Percentiles rank a stretch among this genome's conserved stretches.
These are phyloP conservation scores for Rotaria socialis DNA, from an alignment of 2,888 invertebrate species.

Conservation along the genomic window DNA sequence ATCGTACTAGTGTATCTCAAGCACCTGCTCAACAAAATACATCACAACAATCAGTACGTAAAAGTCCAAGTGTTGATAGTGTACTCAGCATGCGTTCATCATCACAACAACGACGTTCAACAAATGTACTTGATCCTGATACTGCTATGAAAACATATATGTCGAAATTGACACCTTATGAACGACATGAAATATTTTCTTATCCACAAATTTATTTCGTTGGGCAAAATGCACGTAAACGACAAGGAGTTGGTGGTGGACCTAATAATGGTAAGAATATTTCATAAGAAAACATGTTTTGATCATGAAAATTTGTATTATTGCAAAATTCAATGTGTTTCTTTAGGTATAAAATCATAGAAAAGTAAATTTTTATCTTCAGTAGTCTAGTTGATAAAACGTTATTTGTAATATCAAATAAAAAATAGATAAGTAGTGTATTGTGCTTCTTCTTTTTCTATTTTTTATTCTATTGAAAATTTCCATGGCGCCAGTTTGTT, in stretches of 20 bases:
- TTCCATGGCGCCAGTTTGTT: too few species aligned
- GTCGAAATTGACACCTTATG: slow-evolving; percentile 83
- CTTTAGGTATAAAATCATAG: too few species aligned
- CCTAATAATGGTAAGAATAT: slow-evolving; percentile 71
- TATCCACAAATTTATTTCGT: slow-evolving; percentile 86
- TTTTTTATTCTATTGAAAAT: too few species aligned
- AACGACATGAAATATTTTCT: slow-evolving; percentile 89
- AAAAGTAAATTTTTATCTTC: neutral
- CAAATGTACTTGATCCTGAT: slow-evolving; percentile 43
- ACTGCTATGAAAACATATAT: slow-evolving; percentile 62
- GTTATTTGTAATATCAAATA: too few species aligned
- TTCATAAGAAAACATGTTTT: neutral
- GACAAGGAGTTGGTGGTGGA: slow-evolving; percentile 71
- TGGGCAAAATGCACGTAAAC: slow-evolving; percentile 90
- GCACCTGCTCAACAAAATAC: slow-evolving; percentile 11
- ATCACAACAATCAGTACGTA: slow-evolving; percentile 15
- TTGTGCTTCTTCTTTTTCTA: too few species aligned
- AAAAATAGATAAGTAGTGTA: too few species aligned
- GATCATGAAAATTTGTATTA: too few species aligned
- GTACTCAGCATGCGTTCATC: neutral
- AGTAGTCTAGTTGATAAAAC: neutral
- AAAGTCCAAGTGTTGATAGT: slow-evolving; percentile 43
- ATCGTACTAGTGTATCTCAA: neutral
- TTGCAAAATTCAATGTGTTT: too few species aligned
- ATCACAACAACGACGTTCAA: slow-evolving; percentile 37